phyloP scores from a whole-genome alignment of 1,140 invertebrate genomes.

The Macrobrachium nipponense region DNA sequence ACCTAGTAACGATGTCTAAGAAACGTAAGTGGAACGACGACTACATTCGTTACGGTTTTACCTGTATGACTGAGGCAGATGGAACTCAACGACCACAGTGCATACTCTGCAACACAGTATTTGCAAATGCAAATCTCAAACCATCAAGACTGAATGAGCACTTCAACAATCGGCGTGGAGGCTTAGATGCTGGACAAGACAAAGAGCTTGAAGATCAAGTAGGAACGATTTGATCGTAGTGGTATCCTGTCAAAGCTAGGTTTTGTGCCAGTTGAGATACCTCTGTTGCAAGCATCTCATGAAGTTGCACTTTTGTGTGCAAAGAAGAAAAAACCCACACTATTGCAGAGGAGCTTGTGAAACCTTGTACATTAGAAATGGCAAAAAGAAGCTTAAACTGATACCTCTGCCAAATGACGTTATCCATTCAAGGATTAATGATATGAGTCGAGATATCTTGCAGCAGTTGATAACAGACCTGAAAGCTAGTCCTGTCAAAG shows the following conservation, averaged over 20 bases:
- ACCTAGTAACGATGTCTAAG: too few species aligned
- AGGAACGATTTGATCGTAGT: conserved; percentile 26
- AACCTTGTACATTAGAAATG: too few species aligned
- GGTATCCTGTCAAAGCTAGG: conserved; percentile 14
- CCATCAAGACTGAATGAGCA: too few species aligned
- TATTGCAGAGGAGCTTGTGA: too few species aligned
- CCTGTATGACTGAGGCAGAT: too few species aligned
- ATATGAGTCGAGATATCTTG: conserved; percentile 26
- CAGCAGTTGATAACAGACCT: background rate
- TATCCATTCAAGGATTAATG: background rate
- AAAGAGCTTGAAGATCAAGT: conserved; percentile 15
- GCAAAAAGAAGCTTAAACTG: too few species aligned
- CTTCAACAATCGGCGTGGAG: conserved; percentile 21
- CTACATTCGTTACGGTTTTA: background rate
- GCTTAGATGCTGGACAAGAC: background rate
- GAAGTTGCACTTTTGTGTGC: too few species aligned
- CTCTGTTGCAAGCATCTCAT: conserved; percentile 23
- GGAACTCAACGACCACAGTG: too few species aligned
- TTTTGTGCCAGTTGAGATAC: conserved; percentile 14
- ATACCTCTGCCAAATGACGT: too few species aligned
- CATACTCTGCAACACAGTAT: too few species aligned
- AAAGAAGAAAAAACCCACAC: too few species aligned
- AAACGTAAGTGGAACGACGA: too few species aligned
- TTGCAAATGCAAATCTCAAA: background rate
- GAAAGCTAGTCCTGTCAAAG: conserved; percentile 13